Conservation (phyloP, 2,113 vertebrate species). For the Tragulus kanchil region DNA sequence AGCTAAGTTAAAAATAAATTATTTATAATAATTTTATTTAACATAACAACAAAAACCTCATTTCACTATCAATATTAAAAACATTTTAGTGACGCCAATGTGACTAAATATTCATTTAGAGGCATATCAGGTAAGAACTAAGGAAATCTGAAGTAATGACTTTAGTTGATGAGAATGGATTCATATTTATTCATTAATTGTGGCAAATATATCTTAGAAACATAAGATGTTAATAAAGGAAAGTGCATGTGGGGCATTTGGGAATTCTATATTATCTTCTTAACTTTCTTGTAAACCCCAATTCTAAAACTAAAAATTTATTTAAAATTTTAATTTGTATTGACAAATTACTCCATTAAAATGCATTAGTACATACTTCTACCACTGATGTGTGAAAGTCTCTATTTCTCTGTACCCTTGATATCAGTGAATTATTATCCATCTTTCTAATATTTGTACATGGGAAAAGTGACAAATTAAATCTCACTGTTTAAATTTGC, state of each 20-base stretch:
- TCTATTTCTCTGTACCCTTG: neutral
- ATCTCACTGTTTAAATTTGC: conserved; percentile 56
- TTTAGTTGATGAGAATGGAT: neutral
- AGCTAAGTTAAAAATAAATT: neutral
- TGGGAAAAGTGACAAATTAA: conserved; percentile 51
- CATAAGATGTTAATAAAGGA: neutral
- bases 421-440: conserved; percentile 43
- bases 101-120: neutral
- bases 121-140: neutral
- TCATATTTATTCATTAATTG: neutral
- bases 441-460: conserved; percentile 29
- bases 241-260: neutral
- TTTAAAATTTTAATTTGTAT: neutral
- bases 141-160: neutral
- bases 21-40: neutral
- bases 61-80: conserved; percentile 1
- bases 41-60: neutral
- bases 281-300: neutral
- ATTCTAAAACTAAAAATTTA: conserved; percentile 28
- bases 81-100: neutral
- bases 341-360: conserved; percentile 47
- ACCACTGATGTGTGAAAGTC: neutral
- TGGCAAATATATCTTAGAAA: neutral
- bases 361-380: neutral
- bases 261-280: neutral